Evolutionary conservation across 1,140 invertebrate genomes (phyloP), one percentile per base, ranked within the genome.

Genomic region (Drosophila pectinifera): DNA sequence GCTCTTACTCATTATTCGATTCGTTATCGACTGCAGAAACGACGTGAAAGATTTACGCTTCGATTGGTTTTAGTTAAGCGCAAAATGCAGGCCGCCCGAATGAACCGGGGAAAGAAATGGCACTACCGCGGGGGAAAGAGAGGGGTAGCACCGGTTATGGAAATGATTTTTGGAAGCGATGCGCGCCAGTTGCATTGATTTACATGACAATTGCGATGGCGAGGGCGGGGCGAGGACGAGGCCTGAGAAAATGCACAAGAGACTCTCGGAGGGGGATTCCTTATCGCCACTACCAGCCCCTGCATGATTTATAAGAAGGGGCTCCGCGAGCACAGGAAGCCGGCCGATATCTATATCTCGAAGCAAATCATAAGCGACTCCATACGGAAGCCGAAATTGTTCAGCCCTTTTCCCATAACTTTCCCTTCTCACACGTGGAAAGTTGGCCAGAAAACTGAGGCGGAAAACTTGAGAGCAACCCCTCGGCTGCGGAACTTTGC

Each of bases 31-130:
- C 55, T 76, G 41, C 74, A 43, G 48, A 42, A 68, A 59, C 65
- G 59, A 86, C 79, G 75, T 86, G 83, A 77, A 79, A 86, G 83
- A 88, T 86, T 86, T 79, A 88, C 79, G 83, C 83, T 86, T 86
- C 83, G 79, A 86, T 88, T 88, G 83, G 79, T 83, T 86, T 86
- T 69, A 58, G 79, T 88, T 79, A 83, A 79, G 84, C 83, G 78
- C 51, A 67, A 86, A 88, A 88, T 82, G 78, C 79, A 76, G 83
- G 75, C 75, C 62, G 51, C 36, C 41, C 20, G 41, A 57, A 6
- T 26, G 16, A 69, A 41, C 36, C 28, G 10, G 38, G 13, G 20
- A 54, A 28, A 38, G 31, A 48, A 31, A 48, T 2, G 28, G 28
- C 28, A 10, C n/a, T 45, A 16, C 18, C 36, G 24, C 0, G 46